Base-by-base conservation (phyloP, 2,888 invertebrate genomes). In the Leptinotarsa haldemani region DNA sequence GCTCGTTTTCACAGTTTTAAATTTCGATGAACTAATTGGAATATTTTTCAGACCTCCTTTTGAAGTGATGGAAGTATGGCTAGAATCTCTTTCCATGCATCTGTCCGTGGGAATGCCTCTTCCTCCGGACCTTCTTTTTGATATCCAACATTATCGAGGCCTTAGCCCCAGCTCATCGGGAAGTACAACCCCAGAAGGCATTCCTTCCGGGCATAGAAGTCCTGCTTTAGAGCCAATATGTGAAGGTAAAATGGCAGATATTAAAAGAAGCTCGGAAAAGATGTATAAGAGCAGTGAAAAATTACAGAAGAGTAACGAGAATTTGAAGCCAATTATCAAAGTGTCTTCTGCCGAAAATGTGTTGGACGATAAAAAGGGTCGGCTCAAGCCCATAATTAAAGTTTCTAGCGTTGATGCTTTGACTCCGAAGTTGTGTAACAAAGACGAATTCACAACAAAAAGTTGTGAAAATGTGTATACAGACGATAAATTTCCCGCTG, bases 51-150 rank as follows among this genome's bases (percentile, higher is more conserved):
- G 96, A 83, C 97, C 97, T 0, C 94, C 96, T 0, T 97, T 97
- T 88, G 96, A 97, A 84, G 93, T 95, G 50, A 91, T 96, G 86
- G 94, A 95, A 88, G 92, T 94, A n/a, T 97, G 97, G 97, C 88
- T 97, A 69, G 94, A 95, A 85, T 93, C 93, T 47, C 87, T 96
- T 65, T 92, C 93, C 30, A 92, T 93, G 90, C 93, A 94, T 82
- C 87, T 94, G 73, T 90, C 92, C 0, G 90, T 91, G 16, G 90
- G 92, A 1, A 90, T 90, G 74, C 88, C 92, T 0, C 84, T 92
- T 69, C 93, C 94, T 1, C 87, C 90, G 7, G 91, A 94, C 80
- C 88, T 95, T 53, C 90, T 94, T 18, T 91, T 91, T 67, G 95
- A 96, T 85, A 93, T 96, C 76, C 89, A 91, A 81, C 93, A 93